A percentile compares a stretch with the other conserved stretches of the same genome.
phyloP scores from a whole-genome alignment of 2,113 vertebrate species.

The Vulpes lagopus region DNA sequence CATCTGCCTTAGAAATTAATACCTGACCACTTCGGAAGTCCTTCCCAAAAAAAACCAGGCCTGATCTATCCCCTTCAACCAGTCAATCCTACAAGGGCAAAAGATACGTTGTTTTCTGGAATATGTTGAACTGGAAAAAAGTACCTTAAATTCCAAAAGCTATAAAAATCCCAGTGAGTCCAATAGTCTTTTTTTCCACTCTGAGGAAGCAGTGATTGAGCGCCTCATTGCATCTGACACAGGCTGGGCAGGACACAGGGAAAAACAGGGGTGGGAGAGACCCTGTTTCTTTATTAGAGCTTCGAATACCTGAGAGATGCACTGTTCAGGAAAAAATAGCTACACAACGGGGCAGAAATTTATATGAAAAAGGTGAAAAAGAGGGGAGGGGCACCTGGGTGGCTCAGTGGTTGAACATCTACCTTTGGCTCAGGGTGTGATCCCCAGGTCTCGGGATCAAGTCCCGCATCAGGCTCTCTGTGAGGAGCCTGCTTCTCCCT shows the following conservation, averaged over 20 bases:
- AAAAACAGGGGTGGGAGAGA: neutral
- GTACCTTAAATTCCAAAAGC: neutral
- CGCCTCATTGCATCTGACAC: neutral
- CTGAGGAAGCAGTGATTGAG: neutral
- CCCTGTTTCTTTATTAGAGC: neutral
- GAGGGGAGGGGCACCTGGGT: too few species aligned
- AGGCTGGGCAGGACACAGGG: neutral
- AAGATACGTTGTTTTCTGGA: neutral
- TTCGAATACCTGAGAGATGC: neutral
- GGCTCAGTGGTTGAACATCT: too few species aligned
- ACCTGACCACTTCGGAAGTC: neutral
- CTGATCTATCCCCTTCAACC: neutral
- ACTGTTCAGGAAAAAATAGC: neutral
- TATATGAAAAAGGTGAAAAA: neutral
- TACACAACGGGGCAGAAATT: neutral
- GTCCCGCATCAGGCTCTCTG: too few species aligned
- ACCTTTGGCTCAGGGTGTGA: too few species aligned
- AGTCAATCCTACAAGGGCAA: neutral
- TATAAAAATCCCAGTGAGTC: neutral
- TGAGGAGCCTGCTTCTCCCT: too few species aligned
- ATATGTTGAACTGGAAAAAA: conserved; percentile 12
- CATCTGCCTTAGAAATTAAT: neutral
- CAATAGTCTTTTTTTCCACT: neutral
- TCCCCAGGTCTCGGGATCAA: too few species aligned
- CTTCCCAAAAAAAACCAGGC: neutral